Evolutionary conservation across 2,888 invertebrate genomes (phyloP).

Genomic region (Mythimna lalbum): DNA sequence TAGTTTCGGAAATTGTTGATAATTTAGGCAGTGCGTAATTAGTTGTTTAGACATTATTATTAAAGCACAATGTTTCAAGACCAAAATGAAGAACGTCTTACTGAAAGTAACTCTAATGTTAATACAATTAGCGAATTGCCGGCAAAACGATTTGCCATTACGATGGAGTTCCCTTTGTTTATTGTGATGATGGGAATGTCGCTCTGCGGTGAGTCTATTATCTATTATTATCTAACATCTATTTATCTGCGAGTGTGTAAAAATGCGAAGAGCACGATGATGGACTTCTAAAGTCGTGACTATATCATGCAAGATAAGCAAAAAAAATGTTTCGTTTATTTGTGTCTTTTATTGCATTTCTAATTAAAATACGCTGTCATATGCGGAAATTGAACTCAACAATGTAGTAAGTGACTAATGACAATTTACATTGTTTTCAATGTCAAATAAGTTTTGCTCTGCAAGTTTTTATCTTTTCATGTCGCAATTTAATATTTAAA

Average conservation of each 20-base stretch:
- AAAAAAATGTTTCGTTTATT: background rate
- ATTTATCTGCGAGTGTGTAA: slow-evolving; percentile 2
- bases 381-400: slow-evolving; percentile 21
- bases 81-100: slow-evolving; percentile 74
- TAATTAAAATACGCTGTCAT: background rate
- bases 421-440: slow-evolving; percentile 9
- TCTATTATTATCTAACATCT: slow-evolving; percentile 4
- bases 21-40: slow-evolving; percentile 28
- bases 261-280: background rate
- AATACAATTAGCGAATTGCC: slow-evolving; percentile 75
- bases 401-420: background rate
- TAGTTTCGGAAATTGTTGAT: background rate
- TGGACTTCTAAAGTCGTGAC: background rate
- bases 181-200: slow-evolving; percentile 79
- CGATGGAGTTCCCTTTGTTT: slow-evolving; percentile 86
- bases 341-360: background rate
- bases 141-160: slow-evolving; percentile 74
- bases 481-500: too few species aligned
- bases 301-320: background rate
- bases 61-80: slow-evolving; percentile 76
- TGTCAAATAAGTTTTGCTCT: slow-evolving; percentile 4
- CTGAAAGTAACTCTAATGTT: slow-evolving; percentile 71
- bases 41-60: slow-evolving; percentile 20
- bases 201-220: slow-evolving; percentile 77
- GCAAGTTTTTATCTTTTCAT: slow-evolving; percentile 1